Conservation (phyloP, 2,888 invertebrate species). For the Troilus luridus region DNA sequence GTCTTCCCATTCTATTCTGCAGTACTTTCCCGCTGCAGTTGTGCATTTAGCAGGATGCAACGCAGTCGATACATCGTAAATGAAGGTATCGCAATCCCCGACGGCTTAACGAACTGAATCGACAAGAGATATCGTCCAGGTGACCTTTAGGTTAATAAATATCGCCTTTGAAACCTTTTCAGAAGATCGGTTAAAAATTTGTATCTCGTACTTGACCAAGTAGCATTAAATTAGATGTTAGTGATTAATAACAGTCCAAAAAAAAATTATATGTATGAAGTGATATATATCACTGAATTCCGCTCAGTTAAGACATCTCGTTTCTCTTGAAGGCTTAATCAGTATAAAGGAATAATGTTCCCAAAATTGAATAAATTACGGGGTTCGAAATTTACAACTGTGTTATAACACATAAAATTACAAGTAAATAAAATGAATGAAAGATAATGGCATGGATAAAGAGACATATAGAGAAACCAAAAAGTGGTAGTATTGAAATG, state of each 20-base stretch:
- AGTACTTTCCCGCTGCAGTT: not conserved
- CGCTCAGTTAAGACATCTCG: no score
- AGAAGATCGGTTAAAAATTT: not conserved
- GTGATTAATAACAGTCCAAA: not conserved
- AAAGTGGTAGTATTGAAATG: no score
- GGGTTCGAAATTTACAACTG: no score
- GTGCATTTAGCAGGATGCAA: not conserved
- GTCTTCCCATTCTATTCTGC: not conserved
- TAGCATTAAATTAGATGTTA: not conserved
- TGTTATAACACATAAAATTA: no score
- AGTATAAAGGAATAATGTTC: no score
- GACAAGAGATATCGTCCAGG: not conserved
- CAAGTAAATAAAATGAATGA: no score
- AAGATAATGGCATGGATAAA: no score
- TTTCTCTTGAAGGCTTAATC: no score
- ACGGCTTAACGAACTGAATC: not conserved
- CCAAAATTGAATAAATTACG: no score
- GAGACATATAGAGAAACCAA: no score
- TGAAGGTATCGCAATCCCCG: not conserved
- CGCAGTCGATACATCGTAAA: not conserved
- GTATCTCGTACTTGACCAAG: not conserved
- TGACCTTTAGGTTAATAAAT: not conserved
- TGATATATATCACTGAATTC: no score
- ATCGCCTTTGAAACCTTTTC: not conserved
- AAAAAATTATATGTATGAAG: no score